Base-by-base conservation (phyloP, 1,140 invertebrate species). In the Drosophila pseudoananassae region DNA sequence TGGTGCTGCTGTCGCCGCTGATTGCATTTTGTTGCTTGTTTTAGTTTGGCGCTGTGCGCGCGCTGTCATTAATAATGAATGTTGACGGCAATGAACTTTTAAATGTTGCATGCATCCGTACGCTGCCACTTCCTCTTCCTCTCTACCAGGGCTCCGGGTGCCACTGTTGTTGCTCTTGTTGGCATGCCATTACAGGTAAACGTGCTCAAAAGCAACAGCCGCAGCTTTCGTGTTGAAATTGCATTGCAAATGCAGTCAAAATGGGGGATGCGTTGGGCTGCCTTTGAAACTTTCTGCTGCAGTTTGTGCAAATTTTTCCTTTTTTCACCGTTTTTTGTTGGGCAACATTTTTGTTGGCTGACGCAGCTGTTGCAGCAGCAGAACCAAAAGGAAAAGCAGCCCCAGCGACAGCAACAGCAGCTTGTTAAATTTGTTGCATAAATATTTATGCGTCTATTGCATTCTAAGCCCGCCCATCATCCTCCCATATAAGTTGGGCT, bases 61-160 rank as follows among this genome's bases (percentile, higher is more conserved):
- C 73, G 78, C 83, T 91, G 90, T 91, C 90, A 91, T 91, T 91
- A 91, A 91, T 91, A 91, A 91, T 91, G 90, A 91, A 91, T 91
- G 90, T 90, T 80, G 85, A 90, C 90, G 90, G 90, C 90, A 91
- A 91, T 91, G 90, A 91, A 91, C 90, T 91, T 91, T 91, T 91
- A 91, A 91, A 90, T 90, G 88, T 90, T 90, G 72, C 83, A 88
- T 88, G 83, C 83, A 88, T 89, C 79, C 75, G 78, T 71, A 81
- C 77, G 60, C 64, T 66, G 59, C 75, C 43, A 36, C 61, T 50
- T 68, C 57, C 58, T 58, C 38, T 31, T 66, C 33, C 55, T 64
- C 23, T 27, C 38, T 50, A 56, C 25, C 70, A 52, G 7, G 66
- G 53, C 49, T 80, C 5, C 14, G 2, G 38, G 6, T 23, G 72